phyloP scores from a whole-genome alignment of 2,888 invertebrate species.

The Biston stratarius region DNA sequence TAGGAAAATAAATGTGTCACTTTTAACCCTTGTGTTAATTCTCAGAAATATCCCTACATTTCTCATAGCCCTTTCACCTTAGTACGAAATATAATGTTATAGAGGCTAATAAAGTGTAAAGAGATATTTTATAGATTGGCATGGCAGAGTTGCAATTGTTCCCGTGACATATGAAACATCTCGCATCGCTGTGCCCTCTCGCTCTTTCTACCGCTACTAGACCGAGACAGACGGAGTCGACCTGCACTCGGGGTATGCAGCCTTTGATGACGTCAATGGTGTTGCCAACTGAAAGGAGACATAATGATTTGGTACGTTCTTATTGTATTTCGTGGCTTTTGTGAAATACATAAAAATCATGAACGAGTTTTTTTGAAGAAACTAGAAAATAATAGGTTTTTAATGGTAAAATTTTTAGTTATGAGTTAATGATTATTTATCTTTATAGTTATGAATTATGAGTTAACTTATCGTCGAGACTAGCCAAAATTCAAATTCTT shows the following conservation, averaged over 20 bases:
- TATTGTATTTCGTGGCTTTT: background rate
- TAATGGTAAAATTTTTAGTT: too few species aligned
- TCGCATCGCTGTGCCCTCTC: constrained; percentile 78
- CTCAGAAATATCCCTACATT: constrained; percentile 10
- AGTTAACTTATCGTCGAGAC: too few species aligned
- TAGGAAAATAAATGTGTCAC: constrained; percentile 28
- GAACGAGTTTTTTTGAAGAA: too few species aligned
- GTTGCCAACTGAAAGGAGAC: constrained; percentile 73
- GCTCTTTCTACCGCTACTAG: constrained; percentile 75
- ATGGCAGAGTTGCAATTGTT: constrained; percentile 74
- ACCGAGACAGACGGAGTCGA: constrained; percentile 76
- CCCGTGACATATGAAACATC: constrained; percentile 74
- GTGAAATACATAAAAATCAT: too few species aligned
- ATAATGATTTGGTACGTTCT: background rate
- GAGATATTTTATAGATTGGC: constrained; percentile 23
- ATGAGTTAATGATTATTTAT: too few species aligned
- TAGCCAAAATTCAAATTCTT: too few species aligned
- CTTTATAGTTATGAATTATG: too few species aligned
- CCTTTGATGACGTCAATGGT: constrained; percentile 78
- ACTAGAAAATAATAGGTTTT: too few species aligned
- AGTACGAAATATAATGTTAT: constrained; percentile 62
- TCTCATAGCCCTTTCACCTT: constrained; percentile 53
- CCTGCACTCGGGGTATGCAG: constrained; percentile 72
- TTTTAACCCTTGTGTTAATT: constrained; percentile 3
- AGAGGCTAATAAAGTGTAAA: constrained; percentile 43